phyloP scores from a whole-genome alignment of 2,888 invertebrate genomes.

The Caenorhabditis sp. region DNA sequence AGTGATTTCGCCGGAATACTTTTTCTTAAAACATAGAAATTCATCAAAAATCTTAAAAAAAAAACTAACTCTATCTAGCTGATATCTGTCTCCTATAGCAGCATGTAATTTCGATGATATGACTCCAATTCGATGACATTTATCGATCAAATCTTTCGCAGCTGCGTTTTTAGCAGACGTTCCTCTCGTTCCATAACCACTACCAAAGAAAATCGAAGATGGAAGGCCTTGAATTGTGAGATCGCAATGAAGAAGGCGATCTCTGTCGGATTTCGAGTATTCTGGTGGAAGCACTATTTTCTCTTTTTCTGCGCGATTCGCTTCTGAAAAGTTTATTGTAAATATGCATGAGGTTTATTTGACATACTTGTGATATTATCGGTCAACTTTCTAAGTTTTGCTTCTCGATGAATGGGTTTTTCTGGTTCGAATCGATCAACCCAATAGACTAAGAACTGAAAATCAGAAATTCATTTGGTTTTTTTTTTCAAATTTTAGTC shows the following conservation, averaged over 20 bases:
- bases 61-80: slow-evolving; percentile 20
- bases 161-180: slow-evolving; percentile 35
- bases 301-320: slow-evolving; percentile 14
- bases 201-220: slow-evolving; percentile 45
- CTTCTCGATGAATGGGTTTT: not conserved
- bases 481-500: too few species aligned
- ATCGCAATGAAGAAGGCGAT: slow-evolving; percentile 44
- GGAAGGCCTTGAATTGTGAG: slow-evolving; percentile 37
- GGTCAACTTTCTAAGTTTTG: not conserved
- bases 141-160: slow-evolving; percentile 47
- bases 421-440: slow-evolving; percentile 9
- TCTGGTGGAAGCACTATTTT: slow-evolving; percentile 13
- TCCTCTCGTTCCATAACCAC: slow-evolving; percentile 42
- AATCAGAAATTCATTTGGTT: too few species aligned
- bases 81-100: slow-evolving; percentile 12
- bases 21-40: slow-evolving; percentile 12
- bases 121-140: slow-evolving; percentile 42
- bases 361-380: slow-evolving; percentile 10
- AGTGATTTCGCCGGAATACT: not conserved
- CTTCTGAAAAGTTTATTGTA: slow-evolving; percentile 9
- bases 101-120: slow-evolving; percentile 35
- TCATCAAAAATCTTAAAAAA: not conserved
- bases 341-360: not conserved
- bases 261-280: slow-evolving; percentile 11
- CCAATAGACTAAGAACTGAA: slow-evolving; percentile 11